phyloP scores from a whole-genome alignment of 2,888 invertebrate genomes.

The Cantharis flavilabris region DNA sequence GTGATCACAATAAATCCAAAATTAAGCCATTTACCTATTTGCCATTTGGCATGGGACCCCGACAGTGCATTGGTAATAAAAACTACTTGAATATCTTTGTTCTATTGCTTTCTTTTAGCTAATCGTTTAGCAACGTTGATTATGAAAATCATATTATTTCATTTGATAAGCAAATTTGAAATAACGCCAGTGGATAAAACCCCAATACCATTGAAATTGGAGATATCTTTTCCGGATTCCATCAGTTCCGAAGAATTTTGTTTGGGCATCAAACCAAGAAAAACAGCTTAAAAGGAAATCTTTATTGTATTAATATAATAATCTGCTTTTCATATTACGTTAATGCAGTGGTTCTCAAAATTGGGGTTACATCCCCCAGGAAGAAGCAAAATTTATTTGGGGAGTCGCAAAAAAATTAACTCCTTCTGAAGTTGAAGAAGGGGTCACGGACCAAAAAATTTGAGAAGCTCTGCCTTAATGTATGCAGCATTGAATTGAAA shows the following conservation, averaged over 20 bases:
- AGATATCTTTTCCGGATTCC: constrained; percentile 29
- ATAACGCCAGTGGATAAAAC: constrained; percentile 40
- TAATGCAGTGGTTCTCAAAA: too few species aligned
- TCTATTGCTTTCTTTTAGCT: constrained; percentile 12
- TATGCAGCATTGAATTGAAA: too few species aligned
- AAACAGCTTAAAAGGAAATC: neutral
- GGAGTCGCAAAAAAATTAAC: too few species aligned
- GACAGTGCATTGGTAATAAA: constrained; percentile 56
- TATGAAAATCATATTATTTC: constrained; percentile 34
- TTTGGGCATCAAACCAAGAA: constrained; percentile 37
- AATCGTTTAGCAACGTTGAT: constrained; percentile 30
- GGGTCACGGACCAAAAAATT: too few species aligned
- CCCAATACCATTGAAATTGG: constrained; percentile 39
- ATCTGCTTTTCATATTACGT: too few species aligned
- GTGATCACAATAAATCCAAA: constrained; percentile 59
- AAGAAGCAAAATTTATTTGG: too few species aligned
- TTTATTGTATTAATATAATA: too few species aligned
- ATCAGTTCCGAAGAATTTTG: constrained; percentile 39
- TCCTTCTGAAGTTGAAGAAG: too few species aligned
- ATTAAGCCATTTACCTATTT: constrained; percentile 53
- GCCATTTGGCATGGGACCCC: constrained; percentile 58
- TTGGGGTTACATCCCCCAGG: too few species aligned
- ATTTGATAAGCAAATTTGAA: constrained; percentile 36
- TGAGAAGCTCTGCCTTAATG: too few species aligned
- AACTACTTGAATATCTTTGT: neutral